Evolutionary conservation across 2,113 vertebrate species (phyloP).

Genomic region (Chloropsis cyanopogon): DNA sequence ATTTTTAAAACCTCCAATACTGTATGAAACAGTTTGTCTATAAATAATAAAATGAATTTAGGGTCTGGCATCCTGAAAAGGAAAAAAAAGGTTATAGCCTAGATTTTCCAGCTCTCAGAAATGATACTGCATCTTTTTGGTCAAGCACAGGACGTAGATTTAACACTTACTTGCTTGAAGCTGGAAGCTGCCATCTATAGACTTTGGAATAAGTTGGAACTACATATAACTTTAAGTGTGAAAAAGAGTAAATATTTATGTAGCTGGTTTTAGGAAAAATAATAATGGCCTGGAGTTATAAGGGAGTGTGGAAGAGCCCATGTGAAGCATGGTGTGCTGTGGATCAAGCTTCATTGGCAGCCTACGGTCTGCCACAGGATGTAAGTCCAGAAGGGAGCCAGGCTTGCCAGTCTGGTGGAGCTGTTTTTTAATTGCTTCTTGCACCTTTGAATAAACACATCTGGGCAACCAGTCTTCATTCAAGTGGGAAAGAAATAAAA

Average conservation of each 20-base stretch:
- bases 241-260: not conserved
- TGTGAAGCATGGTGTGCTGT: not conserved
- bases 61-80: not conserved
- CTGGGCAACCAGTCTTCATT: not conserved
- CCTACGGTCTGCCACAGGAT: not conserved
- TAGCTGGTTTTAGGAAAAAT: not conserved
- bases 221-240: not conserved
- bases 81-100: not conserved
- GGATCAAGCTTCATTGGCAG: not conserved
- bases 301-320: not conserved
- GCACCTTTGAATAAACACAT: not conserved
- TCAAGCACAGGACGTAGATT: not conserved
- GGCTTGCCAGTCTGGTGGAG: not conserved
- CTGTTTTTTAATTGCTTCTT: not conserved
- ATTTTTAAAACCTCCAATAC: conserved; percentile 49
- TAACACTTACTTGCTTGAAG: not conserved
- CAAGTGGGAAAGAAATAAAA: not conserved
- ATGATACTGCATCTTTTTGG: not conserved
- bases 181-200: not conserved
- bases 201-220: not conserved
- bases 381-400: not conserved
- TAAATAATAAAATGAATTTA: conserved; percentile 52
- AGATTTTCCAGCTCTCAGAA: not conserved
- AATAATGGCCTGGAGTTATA: not conserved
- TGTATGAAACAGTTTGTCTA: conserved; percentile 24